A percentile compares a stretch with the other conserved stretches of the same genome.
Conservation (phyloP, 2,113 vertebrate species). For the Neolamprologus sp. region DNA sequence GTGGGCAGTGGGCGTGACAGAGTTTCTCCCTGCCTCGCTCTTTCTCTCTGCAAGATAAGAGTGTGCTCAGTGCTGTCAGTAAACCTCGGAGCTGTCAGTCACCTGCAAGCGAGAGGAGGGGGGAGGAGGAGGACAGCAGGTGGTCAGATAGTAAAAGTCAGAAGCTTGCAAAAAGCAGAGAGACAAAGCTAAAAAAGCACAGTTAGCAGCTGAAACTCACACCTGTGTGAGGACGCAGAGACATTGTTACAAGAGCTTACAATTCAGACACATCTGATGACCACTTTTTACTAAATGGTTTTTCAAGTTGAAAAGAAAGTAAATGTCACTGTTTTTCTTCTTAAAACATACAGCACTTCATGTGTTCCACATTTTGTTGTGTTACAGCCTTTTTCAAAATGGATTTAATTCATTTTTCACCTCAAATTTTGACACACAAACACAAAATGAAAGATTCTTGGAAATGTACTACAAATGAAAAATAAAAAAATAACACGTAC, state of each 20-base stretch:
- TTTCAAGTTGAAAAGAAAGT: not conserved
- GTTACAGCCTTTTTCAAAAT: not conserved
- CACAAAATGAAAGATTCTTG: not conserved
- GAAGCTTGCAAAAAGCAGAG: not conserved
- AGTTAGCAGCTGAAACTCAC: not conserved
- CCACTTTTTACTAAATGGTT: not conserved
- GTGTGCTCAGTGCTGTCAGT: not conserved
- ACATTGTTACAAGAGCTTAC: not conserved
- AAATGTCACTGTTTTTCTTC: not conserved
- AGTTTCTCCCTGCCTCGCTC: not conserved
- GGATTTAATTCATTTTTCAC: not conserved
- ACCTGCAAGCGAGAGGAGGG: not conserved
- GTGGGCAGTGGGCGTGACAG: not conserved
- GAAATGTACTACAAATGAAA: not conserved
- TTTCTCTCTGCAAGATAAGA: slow-evolving; percentile 13
- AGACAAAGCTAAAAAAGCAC: not conserved
- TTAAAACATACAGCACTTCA: not conserved
- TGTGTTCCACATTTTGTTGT: not conserved
- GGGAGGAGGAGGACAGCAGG: not conserved
- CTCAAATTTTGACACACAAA: not conserved
- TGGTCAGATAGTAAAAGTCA: not conserved
- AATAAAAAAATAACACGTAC: not conserved
- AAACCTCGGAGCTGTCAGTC: slow-evolving; percentile 45
- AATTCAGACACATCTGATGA: not conserved
- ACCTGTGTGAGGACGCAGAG: not conserved